These are phyloP conservation scores for Caradrina kadenii DNA, from an alignment of 2,888 invertebrate species.

Conservation along the genomic window DNA sequence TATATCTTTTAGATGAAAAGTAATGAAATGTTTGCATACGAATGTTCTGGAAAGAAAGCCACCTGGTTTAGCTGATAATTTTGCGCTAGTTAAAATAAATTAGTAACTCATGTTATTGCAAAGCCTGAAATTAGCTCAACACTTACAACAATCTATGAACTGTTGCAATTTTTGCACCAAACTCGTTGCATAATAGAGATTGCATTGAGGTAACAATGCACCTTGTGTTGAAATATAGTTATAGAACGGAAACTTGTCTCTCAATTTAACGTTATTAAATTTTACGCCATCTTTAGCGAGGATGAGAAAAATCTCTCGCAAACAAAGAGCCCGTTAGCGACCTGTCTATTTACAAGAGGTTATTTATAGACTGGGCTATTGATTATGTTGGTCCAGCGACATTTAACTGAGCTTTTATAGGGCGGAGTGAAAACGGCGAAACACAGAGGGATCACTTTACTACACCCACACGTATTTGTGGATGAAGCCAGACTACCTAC, in stretches of 20 bases:
- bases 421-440: background rate
- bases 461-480: background rate
- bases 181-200: constrained; percentile 21
- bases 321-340: constrained; percentile 1
- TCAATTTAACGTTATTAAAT: background rate
- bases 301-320: background rate
- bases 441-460: background rate
- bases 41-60: background rate
- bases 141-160: constrained; percentile 10
- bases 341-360: constrained; percentile 4
- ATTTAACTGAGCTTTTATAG: background rate
- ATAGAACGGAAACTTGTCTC: constrained; percentile 6
- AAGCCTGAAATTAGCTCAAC: constrained; percentile 22
- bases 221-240: constrained; percentile 7
- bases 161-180: constrained; percentile 33
- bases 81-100: constrained; percentile 25
- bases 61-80: constrained; percentile 4
- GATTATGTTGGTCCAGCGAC: background rate
- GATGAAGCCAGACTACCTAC: background rate
- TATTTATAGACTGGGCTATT: constrained; percentile 18
- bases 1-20: background rate
- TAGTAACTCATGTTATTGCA: constrained; percentile 26
- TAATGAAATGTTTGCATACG: background rate
- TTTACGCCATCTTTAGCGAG: constrained; percentile 1
- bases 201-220: constrained; percentile 22